phyloP scores from a whole-genome alignment of 2,797 vertebrate genomes.

The Cossypha niveicapilla region DNA sequence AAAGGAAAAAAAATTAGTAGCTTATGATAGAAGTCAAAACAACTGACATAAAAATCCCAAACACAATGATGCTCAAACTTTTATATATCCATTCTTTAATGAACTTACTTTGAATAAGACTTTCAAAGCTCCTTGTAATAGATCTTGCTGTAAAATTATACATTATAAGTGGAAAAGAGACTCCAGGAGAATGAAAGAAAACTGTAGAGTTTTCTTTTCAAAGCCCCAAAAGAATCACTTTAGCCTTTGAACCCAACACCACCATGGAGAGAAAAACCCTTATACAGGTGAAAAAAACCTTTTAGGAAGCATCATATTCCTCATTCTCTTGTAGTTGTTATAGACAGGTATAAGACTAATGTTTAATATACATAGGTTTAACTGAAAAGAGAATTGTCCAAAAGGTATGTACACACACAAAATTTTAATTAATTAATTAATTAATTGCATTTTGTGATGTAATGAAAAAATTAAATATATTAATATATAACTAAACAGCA shows the following conservation, averaged over 20 bases:
- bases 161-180: neutral
- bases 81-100: neutral
- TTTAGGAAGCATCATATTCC: neutral
- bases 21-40: neutral
- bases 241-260: neutral
- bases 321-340: neutral
- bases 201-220: neutral
- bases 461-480: neutral
- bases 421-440: neutral
- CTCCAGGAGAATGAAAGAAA: neutral
- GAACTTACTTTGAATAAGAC: neutral
- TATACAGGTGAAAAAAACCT: neutral
- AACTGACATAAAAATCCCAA: constrained; percentile 9
- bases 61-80: neutral
- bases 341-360: neutral
- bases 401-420: neutral
- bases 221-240: neutral
- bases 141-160: neutral
- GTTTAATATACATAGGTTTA: neutral
- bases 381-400: neutral
- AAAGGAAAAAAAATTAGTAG: neutral
- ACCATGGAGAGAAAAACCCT: neutral
- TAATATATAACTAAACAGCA: neutral
- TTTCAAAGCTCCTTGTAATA: neutral
- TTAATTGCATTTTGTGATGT: neutral